These are phyloP conservation scores for Cephus nigrinus DNA, from an alignment of 2,888 invertebrate species.

Conservation along the genomic window DNA sequence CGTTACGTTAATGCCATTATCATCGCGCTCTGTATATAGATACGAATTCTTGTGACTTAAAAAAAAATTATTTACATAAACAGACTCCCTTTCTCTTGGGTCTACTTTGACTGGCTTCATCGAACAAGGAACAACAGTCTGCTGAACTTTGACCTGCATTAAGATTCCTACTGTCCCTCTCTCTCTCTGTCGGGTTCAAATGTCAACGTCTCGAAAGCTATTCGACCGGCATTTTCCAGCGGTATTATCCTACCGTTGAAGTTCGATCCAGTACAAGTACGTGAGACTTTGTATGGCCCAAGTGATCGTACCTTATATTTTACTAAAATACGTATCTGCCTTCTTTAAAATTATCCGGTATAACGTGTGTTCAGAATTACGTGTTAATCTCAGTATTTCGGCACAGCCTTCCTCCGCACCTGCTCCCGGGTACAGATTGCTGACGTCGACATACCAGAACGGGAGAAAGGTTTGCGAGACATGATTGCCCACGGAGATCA, in stretches of 20 bases:
- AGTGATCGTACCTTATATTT: neutral
- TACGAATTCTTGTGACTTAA: neutral
- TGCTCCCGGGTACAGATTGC: neutral
- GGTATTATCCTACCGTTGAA: neutral
- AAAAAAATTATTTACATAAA: neutral
- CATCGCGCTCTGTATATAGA: neutral
- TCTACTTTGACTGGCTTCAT: neutral
- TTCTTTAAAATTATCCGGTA: neutral
- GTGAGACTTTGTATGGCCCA: neutral
- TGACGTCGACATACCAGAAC: neutral
- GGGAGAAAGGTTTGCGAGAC: neutral
- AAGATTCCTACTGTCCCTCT: conserved; percentile 14
- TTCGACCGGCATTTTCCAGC: conserved; percentile 30
- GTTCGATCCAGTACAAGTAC: neutral
- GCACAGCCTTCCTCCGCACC: neutral
- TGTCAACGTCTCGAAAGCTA: conserved; percentile 42
- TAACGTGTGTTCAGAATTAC: neutral
- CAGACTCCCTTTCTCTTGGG: neutral
- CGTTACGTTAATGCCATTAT: neutral
- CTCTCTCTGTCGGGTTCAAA: conserved; percentile 31
- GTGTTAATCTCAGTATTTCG: neutral
- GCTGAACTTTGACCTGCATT: neutral
- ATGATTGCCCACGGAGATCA: neutral
- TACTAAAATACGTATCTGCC: neutral
- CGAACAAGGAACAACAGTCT: neutral